These are phyloP conservation scores for Brienomyrus longianalis DNA, from an alignment of 2,113 vertebrate genomes.

Conservation along the genomic window DNA sequence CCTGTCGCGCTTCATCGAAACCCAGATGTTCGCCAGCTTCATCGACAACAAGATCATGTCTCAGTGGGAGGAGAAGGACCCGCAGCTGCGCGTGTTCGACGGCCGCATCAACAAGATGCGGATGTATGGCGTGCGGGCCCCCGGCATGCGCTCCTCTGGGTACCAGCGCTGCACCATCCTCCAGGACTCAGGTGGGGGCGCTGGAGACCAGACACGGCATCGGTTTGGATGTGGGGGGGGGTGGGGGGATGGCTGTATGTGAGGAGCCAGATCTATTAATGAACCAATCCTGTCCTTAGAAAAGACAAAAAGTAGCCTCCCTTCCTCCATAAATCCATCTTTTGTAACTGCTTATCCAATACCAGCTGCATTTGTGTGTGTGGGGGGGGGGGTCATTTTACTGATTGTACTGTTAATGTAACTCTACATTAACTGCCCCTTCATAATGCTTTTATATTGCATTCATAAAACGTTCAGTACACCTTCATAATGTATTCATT, in stretches of 20 bases:
- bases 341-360: neutral
- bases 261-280: neutral
- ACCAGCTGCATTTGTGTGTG: too few relatives aligned
- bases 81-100: constrained; percentile 84
- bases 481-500: too few relatives aligned
- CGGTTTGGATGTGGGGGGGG: neutral
- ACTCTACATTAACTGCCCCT: too few relatives aligned
- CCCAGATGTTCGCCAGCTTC: constrained; percentile 96
- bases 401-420: too few relatives aligned
- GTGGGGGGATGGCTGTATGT: neutral
- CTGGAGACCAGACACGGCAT: neutral
- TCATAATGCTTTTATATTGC: too few relatives aligned
- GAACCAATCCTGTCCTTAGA: neutral
- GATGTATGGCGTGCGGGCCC: constrained; percentile 71
- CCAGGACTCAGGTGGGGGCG: constrained; percentile 77
- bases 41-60: constrained; percentile 95
- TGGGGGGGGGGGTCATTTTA: too few relatives aligned
- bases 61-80: constrained; percentile 89
- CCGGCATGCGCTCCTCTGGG: constrained; percentile 66
- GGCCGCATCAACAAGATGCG: constrained; percentile 80
- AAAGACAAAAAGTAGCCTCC: neutral
- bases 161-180: constrained; percentile 81
- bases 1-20: constrained; percentile 93
- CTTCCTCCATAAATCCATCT: too few relatives aligned
- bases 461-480: too few relatives aligned